phyloP scores from a whole-genome alignment of 1,140 invertebrate species.

The Armadillidium nasatum region DNA sequence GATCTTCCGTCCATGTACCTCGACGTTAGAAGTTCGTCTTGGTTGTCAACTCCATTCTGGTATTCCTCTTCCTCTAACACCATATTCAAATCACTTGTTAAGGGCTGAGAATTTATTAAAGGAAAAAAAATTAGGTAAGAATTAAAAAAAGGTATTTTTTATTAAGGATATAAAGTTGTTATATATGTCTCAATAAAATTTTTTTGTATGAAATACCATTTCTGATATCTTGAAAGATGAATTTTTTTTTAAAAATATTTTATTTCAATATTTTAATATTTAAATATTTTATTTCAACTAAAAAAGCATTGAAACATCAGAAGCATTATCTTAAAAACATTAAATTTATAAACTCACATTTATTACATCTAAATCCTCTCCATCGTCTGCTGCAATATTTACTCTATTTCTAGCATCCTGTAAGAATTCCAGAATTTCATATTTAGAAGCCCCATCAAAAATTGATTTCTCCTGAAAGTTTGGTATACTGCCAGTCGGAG shows the following conservation, averaged over 20 bases:
- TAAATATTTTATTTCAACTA: background rate
- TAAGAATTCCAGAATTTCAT: constrained; percentile 80
- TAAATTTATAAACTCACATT: constrained; percentile 25
- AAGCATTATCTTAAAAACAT: background rate
- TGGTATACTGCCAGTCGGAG: constrained; percentile 58
- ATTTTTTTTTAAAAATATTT: background rate
- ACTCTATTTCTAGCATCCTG: constrained; percentile 73
- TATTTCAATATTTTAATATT: background rate
- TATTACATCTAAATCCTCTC: constrained; percentile 51
- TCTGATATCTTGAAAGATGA: background rate
- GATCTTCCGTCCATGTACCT: constrained; percentile 42
- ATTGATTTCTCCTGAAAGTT: constrained; percentile 57
- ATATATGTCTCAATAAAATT: too few relatives aligned
- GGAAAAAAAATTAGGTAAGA: background rate
- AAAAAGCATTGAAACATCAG: background rate
- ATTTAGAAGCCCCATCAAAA: constrained; percentile 78
- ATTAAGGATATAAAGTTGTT: too few relatives aligned
- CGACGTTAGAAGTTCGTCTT: constrained; percentile 30
- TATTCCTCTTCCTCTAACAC: constrained; percentile 54
- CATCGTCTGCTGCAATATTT: constrained; percentile 47
- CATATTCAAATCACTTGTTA: constrained; percentile 20
- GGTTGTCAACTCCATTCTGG: constrained; percentile 35
- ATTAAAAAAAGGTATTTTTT: too few relatives aligned
- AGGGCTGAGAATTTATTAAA: background rate
- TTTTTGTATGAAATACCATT: too few relatives aligned